Percentiles rank a stretch among this genome's conserved stretches.
phyloP scores from a whole-genome alignment of 2,797 vertebrate species.

The Garrulus glandarius region DNA sequence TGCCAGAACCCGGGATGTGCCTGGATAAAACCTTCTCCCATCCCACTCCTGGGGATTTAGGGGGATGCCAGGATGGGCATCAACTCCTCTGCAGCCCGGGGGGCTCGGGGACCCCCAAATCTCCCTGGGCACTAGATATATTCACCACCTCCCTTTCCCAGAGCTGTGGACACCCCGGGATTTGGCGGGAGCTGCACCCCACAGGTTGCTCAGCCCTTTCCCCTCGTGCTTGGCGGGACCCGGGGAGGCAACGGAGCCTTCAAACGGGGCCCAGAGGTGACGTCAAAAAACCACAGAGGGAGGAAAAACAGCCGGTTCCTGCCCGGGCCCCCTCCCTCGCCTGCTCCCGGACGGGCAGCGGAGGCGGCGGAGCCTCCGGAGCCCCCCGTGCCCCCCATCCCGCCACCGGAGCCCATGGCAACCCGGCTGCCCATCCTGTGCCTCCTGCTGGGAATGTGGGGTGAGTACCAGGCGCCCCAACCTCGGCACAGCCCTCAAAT shows the following conservation, averaged over 20 bases:
- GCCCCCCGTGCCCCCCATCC: not conserved
- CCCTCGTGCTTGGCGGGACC: not conserved
- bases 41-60: not conserved
- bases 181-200: fast-evolving
- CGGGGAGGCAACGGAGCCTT: constrained; percentile 44
- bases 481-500: fast-evolving
- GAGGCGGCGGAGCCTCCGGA: not conserved
- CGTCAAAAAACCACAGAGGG: constrained; percentile 60
- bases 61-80: not conserved
- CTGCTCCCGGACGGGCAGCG: not conserved
- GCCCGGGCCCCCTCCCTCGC: not conserved
- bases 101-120: not conserved
- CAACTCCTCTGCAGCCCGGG: not conserved
- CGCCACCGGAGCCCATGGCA: constrained; percentile 5
- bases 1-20: fast-evolving
- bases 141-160: fast-evolving
- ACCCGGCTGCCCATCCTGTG: not conserved
- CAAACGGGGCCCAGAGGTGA: constrained; percentile 31
- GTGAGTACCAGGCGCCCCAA: not conserved
- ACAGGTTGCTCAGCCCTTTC: not conserved
- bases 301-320: constrained; percentile 51
- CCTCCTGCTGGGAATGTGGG: constrained; percentile 48
- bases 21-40: not conserved
- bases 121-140: fast-evolving
- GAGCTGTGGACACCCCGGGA: fast-evolving